Percentiles rank a stretch among this genome's conserved stretches.
These are phyloP conservation scores for Gobionotothen gibberifrons DNA, from an alignment of 2,797 vertebrate species.

Conservation along the genomic window DNA sequence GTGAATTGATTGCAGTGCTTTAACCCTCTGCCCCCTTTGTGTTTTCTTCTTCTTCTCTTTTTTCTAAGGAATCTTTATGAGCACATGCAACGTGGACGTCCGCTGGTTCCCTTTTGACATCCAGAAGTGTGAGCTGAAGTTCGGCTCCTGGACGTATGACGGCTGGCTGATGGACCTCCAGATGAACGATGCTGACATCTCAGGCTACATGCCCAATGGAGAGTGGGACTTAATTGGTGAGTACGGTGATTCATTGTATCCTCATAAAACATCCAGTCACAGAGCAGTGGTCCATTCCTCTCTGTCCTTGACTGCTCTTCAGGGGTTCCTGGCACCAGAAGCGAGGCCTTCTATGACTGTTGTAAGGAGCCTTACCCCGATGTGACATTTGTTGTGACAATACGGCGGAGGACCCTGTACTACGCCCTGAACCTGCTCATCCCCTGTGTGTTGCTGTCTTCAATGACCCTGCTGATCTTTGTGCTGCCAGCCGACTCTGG, in stretches of 20 bases:
- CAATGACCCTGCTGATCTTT: slow-evolving; percentile 87
- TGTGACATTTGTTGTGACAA: slow-evolving; percentile 85
- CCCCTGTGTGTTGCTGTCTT: slow-evolving; percentile 86
- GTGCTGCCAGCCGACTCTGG: slow-evolving; percentile 86
- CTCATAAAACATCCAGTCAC: background rate
- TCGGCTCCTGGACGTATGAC: slow-evolving; percentile 87
- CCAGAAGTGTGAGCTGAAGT: slow-evolving; percentile 87
- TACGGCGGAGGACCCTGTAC: slow-evolving; percentile 85
- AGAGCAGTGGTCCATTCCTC: background rate
- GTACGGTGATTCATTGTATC: slow-evolving; percentile 16
- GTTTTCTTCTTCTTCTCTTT: background rate
- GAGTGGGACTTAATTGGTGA: slow-evolving; percentile 88
- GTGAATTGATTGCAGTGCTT: slow-evolving; percentile 15
- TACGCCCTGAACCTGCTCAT: slow-evolving; percentile 88
- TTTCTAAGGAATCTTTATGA: slow-evolving; percentile 86
- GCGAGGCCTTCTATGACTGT: slow-evolving; percentile 83
- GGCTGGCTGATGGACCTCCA: slow-evolving; percentile 88
- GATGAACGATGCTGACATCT: slow-evolving; percentile 84
- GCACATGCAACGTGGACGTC: slow-evolving; percentile 87
- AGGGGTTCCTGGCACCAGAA: slow-evolving; percentile 84
- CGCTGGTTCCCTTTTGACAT: slow-evolving; percentile 90
- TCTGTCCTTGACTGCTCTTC: background rate
- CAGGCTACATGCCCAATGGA: slow-evolving; percentile 86
- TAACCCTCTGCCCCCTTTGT: slow-evolving; percentile 4
- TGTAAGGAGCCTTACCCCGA: slow-evolving; percentile 88